Percentiles rank a stretch among this genome's conserved stretches.
These are phyloP conservation scores for Carpatolechia fugitivella DNA, from an alignment of 2,888 invertebrate genomes.

Conservation along the genomic window DNA sequence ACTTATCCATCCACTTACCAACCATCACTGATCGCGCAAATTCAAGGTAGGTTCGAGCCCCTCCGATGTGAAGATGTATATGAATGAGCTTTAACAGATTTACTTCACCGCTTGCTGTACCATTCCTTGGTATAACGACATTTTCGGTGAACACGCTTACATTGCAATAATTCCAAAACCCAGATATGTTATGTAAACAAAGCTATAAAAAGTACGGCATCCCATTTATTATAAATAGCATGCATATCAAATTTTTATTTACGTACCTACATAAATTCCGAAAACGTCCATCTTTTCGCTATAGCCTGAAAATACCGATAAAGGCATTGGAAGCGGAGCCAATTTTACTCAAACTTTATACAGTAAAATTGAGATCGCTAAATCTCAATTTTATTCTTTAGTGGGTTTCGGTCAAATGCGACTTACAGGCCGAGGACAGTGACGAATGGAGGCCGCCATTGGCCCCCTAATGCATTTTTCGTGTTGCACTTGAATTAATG, in stretches of 20 bases:
- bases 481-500: slow-evolving; percentile 79
- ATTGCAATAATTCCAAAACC: no score
- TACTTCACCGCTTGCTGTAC: no score
- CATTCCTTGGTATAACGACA: no score
- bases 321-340: neutral
- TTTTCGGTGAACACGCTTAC: no score
- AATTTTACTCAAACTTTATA: neutral
- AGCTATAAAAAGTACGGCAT: neutral
- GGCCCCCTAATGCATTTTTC: slow-evolving; percentile 74
- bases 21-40: no score
- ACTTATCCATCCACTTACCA: no score
- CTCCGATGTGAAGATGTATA: no score
- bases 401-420: slow-evolving; percentile 2
- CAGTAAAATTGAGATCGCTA: neutral
- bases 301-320: neutral
- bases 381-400: slow-evolving; percentile 4
- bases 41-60: no score
- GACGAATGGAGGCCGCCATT: slow-evolving; percentile 52
- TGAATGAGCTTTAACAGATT: no score
- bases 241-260: slow-evolving; percentile 3
- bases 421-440: slow-evolving; percentile 44
- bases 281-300: slow-evolving; percentile 3
- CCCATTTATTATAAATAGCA: neutral
- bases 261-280: neutral
- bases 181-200: no score